A percentile compares a stretch with the other conserved stretches of the same genome.
phyloP scores from a whole-genome alignment of 2,888 invertebrate species.

The Byasa hedistus region DNA sequence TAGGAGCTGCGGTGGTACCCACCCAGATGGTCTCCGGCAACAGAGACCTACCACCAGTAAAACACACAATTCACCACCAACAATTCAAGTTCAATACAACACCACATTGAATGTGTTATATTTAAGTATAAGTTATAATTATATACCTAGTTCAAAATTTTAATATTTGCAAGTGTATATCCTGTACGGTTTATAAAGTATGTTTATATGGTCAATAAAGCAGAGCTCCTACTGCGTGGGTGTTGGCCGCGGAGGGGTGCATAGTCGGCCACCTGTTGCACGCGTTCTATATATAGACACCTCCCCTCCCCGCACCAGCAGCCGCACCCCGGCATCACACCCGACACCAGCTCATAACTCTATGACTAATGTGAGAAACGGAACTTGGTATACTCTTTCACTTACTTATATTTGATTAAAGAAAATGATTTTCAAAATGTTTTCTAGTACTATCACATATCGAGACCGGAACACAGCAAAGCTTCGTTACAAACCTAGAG shows the following conservation, averaged over 20 bases:
- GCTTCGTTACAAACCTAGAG: too few species aligned
- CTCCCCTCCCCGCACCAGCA: not conserved
- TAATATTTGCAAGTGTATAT: not conserved
- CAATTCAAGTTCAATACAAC: too few species aligned
- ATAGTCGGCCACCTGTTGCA: constrained; percentile 70
- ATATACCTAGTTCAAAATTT: too few species aligned
- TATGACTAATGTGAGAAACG: constrained; percentile 71
- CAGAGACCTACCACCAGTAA: too few species aligned
- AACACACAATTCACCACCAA: too few species aligned
- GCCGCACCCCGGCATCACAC: constrained; percentile 45
- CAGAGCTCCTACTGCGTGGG: constrained; percentile 35
- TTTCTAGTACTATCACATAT: too few species aligned
- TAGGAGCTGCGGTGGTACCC: too few species aligned
- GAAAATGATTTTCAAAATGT: not conserved
- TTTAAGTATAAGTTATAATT: too few species aligned
- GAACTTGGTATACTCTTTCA: constrained; percentile 34
- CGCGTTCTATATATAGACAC: constrained; percentile 64
- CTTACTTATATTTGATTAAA: not conserved
- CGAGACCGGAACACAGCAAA: too few species aligned
- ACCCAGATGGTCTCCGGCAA: too few species aligned
- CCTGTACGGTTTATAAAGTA: constrained; percentile 17
- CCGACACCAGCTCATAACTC: constrained; percentile 67
- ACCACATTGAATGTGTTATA: too few species aligned
- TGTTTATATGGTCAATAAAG: constrained; percentile 28
- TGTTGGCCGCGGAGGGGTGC: constrained; percentile 47